phyloP scores from a whole-genome alignment of 1,140 invertebrate species.

The Lepidurus packardi region DNA sequence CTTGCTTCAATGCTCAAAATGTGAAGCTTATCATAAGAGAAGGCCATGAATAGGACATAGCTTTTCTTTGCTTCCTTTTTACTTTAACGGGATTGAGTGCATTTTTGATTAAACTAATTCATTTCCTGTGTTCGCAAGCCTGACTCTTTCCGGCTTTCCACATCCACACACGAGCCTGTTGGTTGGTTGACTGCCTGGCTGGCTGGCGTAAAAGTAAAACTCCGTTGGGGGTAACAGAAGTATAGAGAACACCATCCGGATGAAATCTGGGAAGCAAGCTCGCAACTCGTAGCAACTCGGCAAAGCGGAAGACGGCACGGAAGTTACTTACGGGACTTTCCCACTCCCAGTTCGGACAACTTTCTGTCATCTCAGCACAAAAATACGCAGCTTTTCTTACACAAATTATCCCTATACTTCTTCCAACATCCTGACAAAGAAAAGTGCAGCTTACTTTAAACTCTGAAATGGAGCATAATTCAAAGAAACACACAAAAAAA shows the following conservation, averaged over 20 bases:
- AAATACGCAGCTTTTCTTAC: neutral
- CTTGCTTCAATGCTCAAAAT: too few relatives aligned
- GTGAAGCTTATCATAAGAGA: neutral
- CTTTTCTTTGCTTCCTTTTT: neutral
- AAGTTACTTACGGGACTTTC: neutral
- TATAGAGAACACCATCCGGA: constrained; percentile 3
- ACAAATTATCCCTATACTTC: neutral
- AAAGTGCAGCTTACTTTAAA: too few relatives aligned
- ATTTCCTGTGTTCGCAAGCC: constrained; percentile 7
- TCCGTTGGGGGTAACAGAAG: neutral
- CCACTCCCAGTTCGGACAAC: neutral
- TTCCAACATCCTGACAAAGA: too few relatives aligned
- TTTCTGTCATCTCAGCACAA: neutral
- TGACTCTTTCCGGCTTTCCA: constrained; percentile 11
- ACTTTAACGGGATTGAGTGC: neutral
- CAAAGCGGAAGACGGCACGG: neutral
- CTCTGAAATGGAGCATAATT: too few relatives aligned
- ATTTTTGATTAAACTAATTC: constrained; percentile 12
- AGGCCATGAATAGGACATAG: neutral
- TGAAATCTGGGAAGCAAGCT: neutral
- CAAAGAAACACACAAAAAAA: too few relatives aligned
- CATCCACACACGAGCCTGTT: neutral
- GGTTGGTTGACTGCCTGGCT: neutral
- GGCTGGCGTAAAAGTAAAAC: neutral
- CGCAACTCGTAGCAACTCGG: neutral